These are phyloP conservation scores for Euproctis similis DNA, from an alignment of 2,888 invertebrate genomes.

Conservation along the genomic window DNA sequence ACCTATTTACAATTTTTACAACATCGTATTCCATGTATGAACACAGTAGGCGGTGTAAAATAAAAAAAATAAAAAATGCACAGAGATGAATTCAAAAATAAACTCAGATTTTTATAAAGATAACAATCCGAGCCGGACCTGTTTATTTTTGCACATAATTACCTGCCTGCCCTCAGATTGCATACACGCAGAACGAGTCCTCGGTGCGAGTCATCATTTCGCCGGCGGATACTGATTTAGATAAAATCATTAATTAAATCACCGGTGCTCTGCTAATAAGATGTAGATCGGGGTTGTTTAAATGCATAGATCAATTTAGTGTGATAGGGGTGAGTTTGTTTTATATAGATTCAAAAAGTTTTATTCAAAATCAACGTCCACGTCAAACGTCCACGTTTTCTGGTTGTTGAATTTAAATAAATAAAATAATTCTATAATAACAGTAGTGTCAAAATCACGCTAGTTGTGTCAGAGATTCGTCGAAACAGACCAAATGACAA, in stretches of 20 bases:
- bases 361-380: too few relatives aligned
- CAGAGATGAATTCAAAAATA: background rate
- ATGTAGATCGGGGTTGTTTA: slow-evolving; percentile 21
- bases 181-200: slow-evolving; percentile 5
- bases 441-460: too few relatives aligned
- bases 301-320: slow-evolving; percentile 20
- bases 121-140: slow-evolving; percentile 1
- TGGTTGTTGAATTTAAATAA: too few relatives aligned
- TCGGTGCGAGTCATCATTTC: slow-evolving; percentile 9
- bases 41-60: too few relatives aligned
- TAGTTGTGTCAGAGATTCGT: too few relatives aligned
- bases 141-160: slow-evolving; percentile 1
- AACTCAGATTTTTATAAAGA: slow-evolving; percentile 2
- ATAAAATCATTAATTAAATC: slow-evolving; percentile 21
- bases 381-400: too few relatives aligned
- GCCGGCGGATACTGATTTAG: slow-evolving; percentile 14
- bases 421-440: too few relatives aligned
- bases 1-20: too few relatives aligned
- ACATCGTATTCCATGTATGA: too few relatives aligned
- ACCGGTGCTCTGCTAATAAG: slow-evolving; percentile 20
- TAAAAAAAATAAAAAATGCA: too few relatives aligned
- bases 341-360: too few relatives aligned
- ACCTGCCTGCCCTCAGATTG: background rate
- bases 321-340: slow-evolving; percentile 13
- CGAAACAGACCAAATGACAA: too few relatives aligned